Conservation (phyloP, 2,888 invertebrate genomes). For the Patella pellucida region DNA sequence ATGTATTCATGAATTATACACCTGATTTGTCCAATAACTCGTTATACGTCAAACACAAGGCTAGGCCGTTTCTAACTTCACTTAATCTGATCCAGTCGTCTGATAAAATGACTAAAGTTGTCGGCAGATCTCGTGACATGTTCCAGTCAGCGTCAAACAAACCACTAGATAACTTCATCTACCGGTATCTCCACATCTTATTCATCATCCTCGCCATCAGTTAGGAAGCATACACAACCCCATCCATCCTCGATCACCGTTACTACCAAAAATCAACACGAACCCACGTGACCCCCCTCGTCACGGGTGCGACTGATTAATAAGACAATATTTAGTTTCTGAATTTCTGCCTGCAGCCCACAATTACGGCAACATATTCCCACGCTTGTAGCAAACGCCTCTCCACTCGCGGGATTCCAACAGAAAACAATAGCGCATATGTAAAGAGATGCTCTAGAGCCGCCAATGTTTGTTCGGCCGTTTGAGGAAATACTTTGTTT, state of each 20-base stretch:
- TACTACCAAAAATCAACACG: too few species aligned
- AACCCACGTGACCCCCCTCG: neutral
- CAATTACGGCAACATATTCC: conserved; percentile 1
- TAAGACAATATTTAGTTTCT: neutral
- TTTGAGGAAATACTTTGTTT: neutral
- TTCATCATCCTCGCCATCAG: neutral
- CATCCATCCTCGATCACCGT: too few species aligned
- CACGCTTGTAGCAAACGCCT: conserved; percentile 4
- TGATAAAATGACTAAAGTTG: too few species aligned
- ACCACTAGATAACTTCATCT: too few species aligned
- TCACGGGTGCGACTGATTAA: conserved; percentile 9
- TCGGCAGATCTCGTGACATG: neutral
- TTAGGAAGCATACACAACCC: too few species aligned
- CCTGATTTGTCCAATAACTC: neutral
- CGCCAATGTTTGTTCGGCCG: neutral
- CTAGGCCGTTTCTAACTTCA: too few species aligned
- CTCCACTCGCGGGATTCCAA: neutral
- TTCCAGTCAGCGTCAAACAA: neutral
- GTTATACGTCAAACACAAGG: neutral
- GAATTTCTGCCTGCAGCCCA: neutral
- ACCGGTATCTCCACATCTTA: neutral
- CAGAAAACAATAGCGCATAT: conserved; percentile 3
- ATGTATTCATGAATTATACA: neutral
- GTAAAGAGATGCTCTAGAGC: neutral
- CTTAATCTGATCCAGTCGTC: too few species aligned